Conservation (phyloP, 2,888 invertebrate species). For the Apeira syringaria region DNA sequence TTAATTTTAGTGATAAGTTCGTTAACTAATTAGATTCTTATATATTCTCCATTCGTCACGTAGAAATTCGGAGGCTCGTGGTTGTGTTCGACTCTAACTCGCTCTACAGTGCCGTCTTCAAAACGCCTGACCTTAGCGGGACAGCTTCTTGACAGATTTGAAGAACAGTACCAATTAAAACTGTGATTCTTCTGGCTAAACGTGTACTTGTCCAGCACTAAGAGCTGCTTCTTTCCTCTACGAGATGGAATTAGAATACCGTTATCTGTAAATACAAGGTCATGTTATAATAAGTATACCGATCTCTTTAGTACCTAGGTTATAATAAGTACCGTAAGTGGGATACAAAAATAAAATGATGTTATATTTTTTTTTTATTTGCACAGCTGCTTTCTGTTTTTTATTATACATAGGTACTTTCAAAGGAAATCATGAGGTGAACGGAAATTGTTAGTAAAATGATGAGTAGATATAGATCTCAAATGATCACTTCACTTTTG, state of each 20-base stretch:
- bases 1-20: too few relatives aligned
- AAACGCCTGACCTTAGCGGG: conserved; percentile 12
- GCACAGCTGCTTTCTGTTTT: too few relatives aligned
- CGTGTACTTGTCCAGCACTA: conserved; percentile 47
- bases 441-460: too few relatives aligned
- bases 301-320: too few relatives aligned
- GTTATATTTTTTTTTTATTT: too few relatives aligned
- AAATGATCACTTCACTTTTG: too few relatives aligned
- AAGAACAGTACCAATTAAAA: conserved; percentile 49
- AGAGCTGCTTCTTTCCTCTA: conserved; percentile 45
- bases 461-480: too few relatives aligned
- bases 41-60: neutral
- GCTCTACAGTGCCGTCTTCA: conserved; percentile 9
- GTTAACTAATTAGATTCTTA: neutral
- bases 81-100: conserved; percentile 11
- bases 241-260: conserved; percentile 23
- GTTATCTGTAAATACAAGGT: conserved; percentile 19
- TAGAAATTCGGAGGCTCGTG: conserved; percentile 4
- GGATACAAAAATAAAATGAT: too few relatives aligned
- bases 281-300: too few relatives aligned
- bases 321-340: too few relatives aligned
- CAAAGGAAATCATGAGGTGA: too few relatives aligned
- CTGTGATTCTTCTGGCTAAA: conserved; percentile 48
- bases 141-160: conserved; percentile 28
- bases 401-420: too few relatives aligned